Conservation (phyloP, 2,113 vertebrate species). For the Pteruthius melanotis region DNA sequence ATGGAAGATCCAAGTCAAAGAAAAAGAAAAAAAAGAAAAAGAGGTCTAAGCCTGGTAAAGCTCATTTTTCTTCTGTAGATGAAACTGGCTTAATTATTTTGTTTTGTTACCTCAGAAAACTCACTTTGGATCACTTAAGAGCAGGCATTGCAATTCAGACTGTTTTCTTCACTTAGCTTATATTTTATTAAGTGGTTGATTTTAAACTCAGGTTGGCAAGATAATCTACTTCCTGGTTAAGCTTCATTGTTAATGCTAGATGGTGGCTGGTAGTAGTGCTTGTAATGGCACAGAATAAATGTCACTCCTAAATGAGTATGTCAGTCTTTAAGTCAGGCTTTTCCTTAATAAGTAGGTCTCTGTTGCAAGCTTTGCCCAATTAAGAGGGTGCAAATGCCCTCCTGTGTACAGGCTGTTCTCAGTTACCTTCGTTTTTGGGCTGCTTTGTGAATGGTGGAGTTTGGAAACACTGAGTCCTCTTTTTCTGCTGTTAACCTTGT, state of each 20-base stretch:
- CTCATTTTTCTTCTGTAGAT: neutral
- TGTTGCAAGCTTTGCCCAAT: neutral
- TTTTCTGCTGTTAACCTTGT: neutral
- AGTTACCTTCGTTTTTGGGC: neutral
- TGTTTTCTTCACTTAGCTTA: neutral
- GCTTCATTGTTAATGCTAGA: neutral
- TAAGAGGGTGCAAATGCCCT: neutral
- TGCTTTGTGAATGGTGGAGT: neutral
- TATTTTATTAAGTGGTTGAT: neutral
- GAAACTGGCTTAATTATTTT: neutral
- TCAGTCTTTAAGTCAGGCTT: neutral
- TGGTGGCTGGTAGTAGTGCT: neutral
- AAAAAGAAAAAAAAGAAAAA: slow-evolving; percentile 96
- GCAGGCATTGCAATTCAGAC: neutral
- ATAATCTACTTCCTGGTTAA: neutral
- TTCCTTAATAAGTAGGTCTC: neutral
- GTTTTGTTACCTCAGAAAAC: neutral
- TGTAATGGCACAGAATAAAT: neutral
- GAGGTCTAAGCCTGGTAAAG: slow-evolving; percentile 85
- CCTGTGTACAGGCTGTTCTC: neutral
- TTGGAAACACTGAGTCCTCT: neutral
- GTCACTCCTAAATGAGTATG: neutral
- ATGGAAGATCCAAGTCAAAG: slow-evolving; percentile 86
- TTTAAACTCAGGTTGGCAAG: neutral
- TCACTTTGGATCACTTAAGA: neutral